Evolutionary conservation across 2,888 invertebrate genomes (phyloP), one percentile per base, ranked within the genome.

Genomic region (Sepioteuthis lessoniana): DNA sequence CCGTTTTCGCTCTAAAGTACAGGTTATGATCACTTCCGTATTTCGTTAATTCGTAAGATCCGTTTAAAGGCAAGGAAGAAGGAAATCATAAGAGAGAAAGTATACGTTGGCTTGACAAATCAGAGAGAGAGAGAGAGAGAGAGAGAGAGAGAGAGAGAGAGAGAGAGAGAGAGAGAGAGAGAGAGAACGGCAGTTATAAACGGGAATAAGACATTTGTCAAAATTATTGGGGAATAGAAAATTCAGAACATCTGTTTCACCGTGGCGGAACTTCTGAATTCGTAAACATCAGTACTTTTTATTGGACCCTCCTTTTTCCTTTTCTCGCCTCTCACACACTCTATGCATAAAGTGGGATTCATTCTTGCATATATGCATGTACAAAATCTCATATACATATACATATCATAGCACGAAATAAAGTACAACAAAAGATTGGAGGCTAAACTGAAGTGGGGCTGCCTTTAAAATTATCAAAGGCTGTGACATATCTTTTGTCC

Each of bases 11-110:
- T 76, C 13, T 76, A 76, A 35, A 76, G 5, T 76, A n/a, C 76
- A 76, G 76, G 76, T 35, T 76, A 76, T 76, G 76, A 76, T 35
- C 76, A 76, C 76, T 76, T 76, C 76, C 76, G 76, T n/a, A n/a
- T n/a, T 76, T 35, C 35, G 10, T 76, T 10, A 4, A 16, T 76
- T 35, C 35, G 76, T 35, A 8, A 35, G 76, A 10, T n/a, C 16
- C 76, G 13, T 16, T n/a, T n/a, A 16, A n/a, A 76, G 76, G n/a
- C n/a, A 76, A 35, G 10, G n/a, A 2, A 1, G 35, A 55, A 55
- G 28, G 55, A 25, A 25, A 55, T 25, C 55, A 7, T 55, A 55
- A 35, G 76, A 76, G n/a, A 76, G n/a, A 35, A 35, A 76, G n/a
- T 42, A 42, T 7, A 42, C 42, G 42, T 42, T 42, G 3, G 42